phyloP scores from a whole-genome alignment of 2,888 invertebrate genomes.

The Patella caerulea region DNA sequence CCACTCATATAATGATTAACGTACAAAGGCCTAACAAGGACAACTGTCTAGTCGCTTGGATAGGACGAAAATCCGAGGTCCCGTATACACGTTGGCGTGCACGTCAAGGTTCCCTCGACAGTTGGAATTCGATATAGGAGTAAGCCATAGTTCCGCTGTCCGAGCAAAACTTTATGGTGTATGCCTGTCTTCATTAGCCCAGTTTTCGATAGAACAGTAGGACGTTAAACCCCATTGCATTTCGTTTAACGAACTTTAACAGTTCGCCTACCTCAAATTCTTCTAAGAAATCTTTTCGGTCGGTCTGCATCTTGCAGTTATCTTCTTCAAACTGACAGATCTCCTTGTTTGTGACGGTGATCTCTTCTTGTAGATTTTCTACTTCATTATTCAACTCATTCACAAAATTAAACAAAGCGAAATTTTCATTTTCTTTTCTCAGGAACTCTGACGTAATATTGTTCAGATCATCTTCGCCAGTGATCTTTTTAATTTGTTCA shows the following conservation, averaged over 20 bases:
- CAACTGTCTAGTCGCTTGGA: too few species aligned
- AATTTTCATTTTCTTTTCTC: conserved; percentile 88
- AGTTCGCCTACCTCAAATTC: conserved; percentile 48
- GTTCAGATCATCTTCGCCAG: conserved; percentile 64
- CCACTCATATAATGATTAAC: too few species aligned
- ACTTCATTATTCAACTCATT: conserved; percentile 82
- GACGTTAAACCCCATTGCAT: background rate
- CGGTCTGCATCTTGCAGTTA: conserved; percentile 45
- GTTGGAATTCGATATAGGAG: too few species aligned
- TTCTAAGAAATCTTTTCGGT: conserved; percentile 41
- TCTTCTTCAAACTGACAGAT: conserved; percentile 52
- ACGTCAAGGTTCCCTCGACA: too few species aligned
- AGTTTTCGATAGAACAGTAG: background rate
- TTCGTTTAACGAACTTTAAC: too few species aligned
- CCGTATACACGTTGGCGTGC: too few species aligned
- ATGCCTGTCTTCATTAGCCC: background rate
- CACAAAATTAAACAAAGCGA: conserved; percentile 87
- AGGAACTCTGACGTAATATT: conserved; percentile 80
- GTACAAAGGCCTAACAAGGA: too few species aligned
- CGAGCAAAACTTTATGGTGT: too few species aligned
- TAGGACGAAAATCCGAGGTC: too few species aligned
- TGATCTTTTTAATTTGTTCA: conserved; percentile 78
- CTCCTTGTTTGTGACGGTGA: conserved; percentile 73
- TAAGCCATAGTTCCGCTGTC: too few species aligned
- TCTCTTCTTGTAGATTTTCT: conserved; percentile 54